Conservation (phyloP, 2,888 invertebrate species). For the Linnaemya vulpina region DNA sequence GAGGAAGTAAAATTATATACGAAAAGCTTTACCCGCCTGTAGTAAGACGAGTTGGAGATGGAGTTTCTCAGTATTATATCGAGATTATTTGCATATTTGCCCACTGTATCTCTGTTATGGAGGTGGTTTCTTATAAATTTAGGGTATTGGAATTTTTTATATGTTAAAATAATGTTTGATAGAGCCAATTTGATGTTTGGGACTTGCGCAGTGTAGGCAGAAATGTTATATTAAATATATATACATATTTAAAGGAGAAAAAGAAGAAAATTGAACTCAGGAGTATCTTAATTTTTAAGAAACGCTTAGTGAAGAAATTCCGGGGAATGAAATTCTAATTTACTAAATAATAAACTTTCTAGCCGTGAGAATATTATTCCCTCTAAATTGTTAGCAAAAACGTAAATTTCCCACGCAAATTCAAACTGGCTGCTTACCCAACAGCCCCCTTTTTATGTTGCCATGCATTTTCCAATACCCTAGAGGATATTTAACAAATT, state of each 20-base stretch:
- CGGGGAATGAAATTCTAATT: neutral
- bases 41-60: neutral
- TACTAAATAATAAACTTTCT: neutral
- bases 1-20: conserved; percentile 6
- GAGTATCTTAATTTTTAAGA: no score
- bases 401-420: neutral
- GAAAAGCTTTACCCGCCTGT: neutral
- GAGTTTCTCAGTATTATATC: neutral
- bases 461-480: neutral
- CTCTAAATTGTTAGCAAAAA: neutral
- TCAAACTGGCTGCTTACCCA: neutral
- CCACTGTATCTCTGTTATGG: no score
- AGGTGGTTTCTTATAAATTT: no score
- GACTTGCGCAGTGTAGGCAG: no score
- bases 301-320: no score
- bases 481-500: neutral
- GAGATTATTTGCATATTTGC: no score
- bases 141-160: no score
- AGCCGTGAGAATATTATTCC: neutral
- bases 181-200: no score
- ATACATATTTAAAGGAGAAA: no score
- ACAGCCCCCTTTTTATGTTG: neutral
- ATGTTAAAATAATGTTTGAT: no score
- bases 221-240: no score
- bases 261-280: no score